phyloP scores from a whole-genome alignment of 92 coral and sea anemone genomes.

The Porites divaricata region DNA sequence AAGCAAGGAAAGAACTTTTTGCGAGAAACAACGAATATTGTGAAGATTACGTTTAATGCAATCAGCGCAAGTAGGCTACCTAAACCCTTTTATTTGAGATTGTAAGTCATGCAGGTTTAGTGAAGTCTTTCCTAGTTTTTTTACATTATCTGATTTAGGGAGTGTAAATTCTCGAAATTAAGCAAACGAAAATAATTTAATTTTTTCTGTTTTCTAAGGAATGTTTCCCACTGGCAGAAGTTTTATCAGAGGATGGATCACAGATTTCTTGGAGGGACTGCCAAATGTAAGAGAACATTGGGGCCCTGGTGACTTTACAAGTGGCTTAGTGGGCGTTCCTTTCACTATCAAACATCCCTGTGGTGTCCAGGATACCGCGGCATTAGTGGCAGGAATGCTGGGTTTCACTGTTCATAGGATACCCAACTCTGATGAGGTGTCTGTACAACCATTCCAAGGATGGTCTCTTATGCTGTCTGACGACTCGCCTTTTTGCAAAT shows the following conservation, averaged over 20 bases:
- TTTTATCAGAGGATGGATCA: conserved; percentile 45
- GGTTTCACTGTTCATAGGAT: conserved; percentile 58
- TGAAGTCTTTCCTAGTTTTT: background rate
- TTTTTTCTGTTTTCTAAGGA: background rate
- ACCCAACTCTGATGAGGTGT: conserved; percentile 28
- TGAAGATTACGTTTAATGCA: too few species aligned
- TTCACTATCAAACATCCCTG: conserved; percentile 20
- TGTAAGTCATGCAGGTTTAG: too few species aligned
- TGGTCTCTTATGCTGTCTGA: conserved; percentile 64
- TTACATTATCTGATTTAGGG: background rate
- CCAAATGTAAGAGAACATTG: background rate
- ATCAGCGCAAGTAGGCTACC: too few species aligned
- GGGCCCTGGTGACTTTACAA: conserved; percentile 3
- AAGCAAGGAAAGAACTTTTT: too few species aligned
- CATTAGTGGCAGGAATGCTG: conserved; percentile 66
- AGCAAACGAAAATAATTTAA: too few species aligned
- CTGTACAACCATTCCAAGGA: conserved; percentile 77
- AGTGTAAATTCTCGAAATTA: background rate
- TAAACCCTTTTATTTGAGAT: too few species aligned
- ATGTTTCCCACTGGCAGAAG: background rate
- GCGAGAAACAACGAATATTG: too few species aligned
- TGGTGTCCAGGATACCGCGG: conserved; percentile 51
- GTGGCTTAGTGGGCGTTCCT: conserved; percentile 63
- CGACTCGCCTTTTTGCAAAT: conserved; percentile 56
- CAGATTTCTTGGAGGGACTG: conserved; percentile 46